Evolutionary conservation across 2,113 vertebrate species (phyloP), one percentile per base, ranked within the genome.

Genomic region (Bubo scandiacus): DNA sequence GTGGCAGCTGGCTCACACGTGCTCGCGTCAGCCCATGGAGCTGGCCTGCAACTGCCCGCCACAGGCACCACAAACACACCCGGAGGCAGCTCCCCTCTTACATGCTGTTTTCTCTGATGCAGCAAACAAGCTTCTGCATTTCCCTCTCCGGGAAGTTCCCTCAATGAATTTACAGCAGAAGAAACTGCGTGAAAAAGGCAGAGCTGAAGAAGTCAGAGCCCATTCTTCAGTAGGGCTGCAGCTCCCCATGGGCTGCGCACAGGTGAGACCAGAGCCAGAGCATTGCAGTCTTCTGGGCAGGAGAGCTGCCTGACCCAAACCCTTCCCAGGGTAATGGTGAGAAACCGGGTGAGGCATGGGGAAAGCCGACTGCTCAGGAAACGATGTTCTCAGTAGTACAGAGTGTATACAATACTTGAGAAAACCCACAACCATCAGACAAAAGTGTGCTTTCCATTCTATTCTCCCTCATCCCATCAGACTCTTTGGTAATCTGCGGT

Each of bases 21-120:
- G 67, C 29, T 25, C 68, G 30, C 67, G 52, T 90, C 49, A 63
- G 58, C 27, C 42, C 78, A 55, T 1, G 2, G 30, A 36, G 3
- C 30, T 1, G 3, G 12, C 26, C 16, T 47, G 0, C 3, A 51
- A 55, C 43, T 72, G 58, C 43, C 51, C 0, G 0, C n/a, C 70
- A 73, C 43, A 57, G 19, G 66, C 34, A 54, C 26, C 52, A 54
- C 30, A 71, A 51, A 61, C 8, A 2, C 0, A 2, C 32, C 58
- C 3, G 0, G 38, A 75, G 38, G 34, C 58, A 81, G 47, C 49
- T 40, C 59, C 65, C 27, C 59, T 77, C 49, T 49, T 6, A 49
- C 10, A 0, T 12, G 32, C 20, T 22, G 34, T 73, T 59, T 58
- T 14, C 43, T 65, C 40, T 47, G 45, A 30, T 8, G 30, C 55